A percentile compares a stretch with the other conserved stretches of the same genome.
Conservation (phyloP, 2,888 invertebrate genomes). For the Latrodectus hesperus region DNA sequence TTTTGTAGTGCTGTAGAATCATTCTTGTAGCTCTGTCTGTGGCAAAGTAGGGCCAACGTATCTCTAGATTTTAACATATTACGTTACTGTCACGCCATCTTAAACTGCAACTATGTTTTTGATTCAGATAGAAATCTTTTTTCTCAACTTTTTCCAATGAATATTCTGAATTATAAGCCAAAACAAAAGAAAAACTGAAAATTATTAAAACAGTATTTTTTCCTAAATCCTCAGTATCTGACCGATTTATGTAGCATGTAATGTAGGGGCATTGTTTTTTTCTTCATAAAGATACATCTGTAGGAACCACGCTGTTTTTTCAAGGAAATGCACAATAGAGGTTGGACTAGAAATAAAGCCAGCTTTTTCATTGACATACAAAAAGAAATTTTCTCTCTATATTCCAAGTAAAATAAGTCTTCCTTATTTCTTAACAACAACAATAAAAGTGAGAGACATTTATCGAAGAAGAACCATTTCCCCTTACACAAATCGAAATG, state of each 20-base stretch:
- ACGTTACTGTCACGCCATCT: background rate
- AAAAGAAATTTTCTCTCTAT: conserved; percentile 7
- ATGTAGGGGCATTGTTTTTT: background rate
- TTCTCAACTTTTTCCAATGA: background rate
- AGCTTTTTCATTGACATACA: background rate
- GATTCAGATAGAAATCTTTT: too few species aligned
- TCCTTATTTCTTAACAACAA: background rate
- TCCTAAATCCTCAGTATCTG: too few species aligned
- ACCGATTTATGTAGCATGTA: background rate
- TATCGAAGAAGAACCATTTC: too few species aligned
- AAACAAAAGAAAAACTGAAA: background rate
- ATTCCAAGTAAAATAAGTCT: background rate
- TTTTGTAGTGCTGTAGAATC: too few species aligned
- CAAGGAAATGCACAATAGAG: background rate
- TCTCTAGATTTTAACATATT: too few species aligned
- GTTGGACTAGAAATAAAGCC: background rate
- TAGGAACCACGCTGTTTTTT: background rate
- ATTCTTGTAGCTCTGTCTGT: background rate
- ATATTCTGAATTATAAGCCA: background rate
- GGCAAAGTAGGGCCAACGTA: background rate
- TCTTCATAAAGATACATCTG: background rate
- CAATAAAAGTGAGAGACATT: too few species aligned
- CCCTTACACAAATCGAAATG: too few species aligned
- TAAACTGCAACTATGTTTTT: background rate
- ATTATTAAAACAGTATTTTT: too few species aligned